Evolutionary conservation across 2,888 invertebrate genomes (phyloP), one percentile per base, ranked within the genome.

Genomic region (Asteroscopus sphinx): DNA sequence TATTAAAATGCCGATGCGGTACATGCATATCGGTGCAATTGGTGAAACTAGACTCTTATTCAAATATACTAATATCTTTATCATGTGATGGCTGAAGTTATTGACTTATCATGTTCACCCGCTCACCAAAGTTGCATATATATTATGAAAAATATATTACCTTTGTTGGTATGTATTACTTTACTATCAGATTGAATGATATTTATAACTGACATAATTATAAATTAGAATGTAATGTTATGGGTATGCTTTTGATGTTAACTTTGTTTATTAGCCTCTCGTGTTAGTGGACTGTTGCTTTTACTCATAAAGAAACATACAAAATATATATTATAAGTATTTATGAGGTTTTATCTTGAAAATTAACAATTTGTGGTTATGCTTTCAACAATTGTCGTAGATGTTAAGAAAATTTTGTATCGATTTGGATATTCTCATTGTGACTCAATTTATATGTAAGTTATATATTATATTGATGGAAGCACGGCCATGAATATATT

Each of bases 241-340:
- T 52, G 53, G 32, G 54, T 66, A 49, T 82, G 89, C 90, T 88
- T 89, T 90, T 75, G 83, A 85, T 88, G 89, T 88, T 83, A 69
- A 84, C 76, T 81, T 78, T 73, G 77, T 84, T 85, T 77, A 53
- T 80, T 83, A 80, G 81, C 78, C 59, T 77, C 73, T 66, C 70
- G 67, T 83, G 77, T 67, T 80, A 83, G 80, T 81, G 72, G 68
- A 81, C 74, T 81, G 76, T 79, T 82, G 86, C 87, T 88, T 87
- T 84, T 82, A 83, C 77, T 77, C 73, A 65, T 76, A 62, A 76
- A 77, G 55, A 70, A 70, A 68, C 72, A 69, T 67, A 67, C 62
- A 65, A 65, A 65, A 77, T 76, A 72, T 68, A 79, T 72, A 77
- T 74, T 71, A 81, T 84, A 86, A 76, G 74, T 83, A 82, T 81